These are phyloP conservation scores for Macquaria australasica DNA, from an alignment of 2,113 vertebrate genomes.

Conservation along the genomic window DNA sequence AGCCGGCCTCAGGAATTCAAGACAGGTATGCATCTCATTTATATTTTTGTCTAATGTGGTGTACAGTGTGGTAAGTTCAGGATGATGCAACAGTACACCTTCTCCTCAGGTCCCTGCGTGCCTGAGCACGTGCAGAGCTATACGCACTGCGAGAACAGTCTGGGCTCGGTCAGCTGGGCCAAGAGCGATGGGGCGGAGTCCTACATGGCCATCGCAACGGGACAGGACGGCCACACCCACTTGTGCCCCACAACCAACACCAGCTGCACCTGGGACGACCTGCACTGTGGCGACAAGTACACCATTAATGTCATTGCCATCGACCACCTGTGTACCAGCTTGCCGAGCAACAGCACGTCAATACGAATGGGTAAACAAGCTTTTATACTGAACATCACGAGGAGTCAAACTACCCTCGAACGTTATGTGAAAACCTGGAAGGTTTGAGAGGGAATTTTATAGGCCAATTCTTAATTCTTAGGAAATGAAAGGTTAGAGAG, in stretches of 20 bases:
- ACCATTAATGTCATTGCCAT: constrained; percentile 67
- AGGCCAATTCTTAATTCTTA: background rate
- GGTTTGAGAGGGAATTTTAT: background rate
- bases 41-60: background rate
- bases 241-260: constrained; percentile 72
- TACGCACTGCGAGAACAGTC: constrained; percentile 73
- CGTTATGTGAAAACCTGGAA: background rate
- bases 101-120: constrained; percentile 78
- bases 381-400: background rate
- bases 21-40: constrained; percentile 69
- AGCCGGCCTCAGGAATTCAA: constrained; percentile 68
- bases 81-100: background rate
- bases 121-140: constrained; percentile 67
- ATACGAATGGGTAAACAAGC: constrained; percentile 78
- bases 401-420: background rate
- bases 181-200: constrained; percentile 72
- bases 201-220: constrained; percentile 80
- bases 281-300: constrained; percentile 83
- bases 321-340: constrained; percentile 75
- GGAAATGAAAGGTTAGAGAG: background rate
- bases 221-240: constrained; percentile 62
- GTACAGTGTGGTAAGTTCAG: background rate
- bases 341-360: constrained; percentile 74
- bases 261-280: constrained; percentile 75
- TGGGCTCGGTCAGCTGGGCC: constrained; percentile 79